Base-by-base conservation (phyloP, 2,888 invertebrate species). In the Oscheius onirici region DNA sequence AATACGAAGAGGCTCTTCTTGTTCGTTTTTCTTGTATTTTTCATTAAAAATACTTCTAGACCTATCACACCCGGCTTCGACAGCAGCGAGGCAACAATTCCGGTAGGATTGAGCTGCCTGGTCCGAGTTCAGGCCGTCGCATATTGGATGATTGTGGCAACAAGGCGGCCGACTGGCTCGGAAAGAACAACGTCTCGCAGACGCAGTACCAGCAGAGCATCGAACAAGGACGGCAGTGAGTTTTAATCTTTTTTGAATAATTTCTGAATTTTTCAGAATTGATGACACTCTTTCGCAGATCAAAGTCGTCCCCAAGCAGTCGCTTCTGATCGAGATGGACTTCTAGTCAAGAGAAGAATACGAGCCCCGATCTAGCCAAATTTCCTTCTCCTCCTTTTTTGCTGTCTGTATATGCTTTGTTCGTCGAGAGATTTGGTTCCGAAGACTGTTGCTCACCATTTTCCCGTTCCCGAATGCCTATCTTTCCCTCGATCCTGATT, bases 81-180 rank as follows among this genome's bases (percentile, higher is more conserved):
- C 17, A 17, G 43, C 34, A n/a, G 41, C 34, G 17, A 11, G 40
- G 20, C 17, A 26, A 60, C 10, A 20, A 28, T 15, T 40, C 55
- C 3, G 20, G 6, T 1, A 13, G 22, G 10, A 34, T n/a, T n/a
- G 17, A 55, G n/a, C 24, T 24, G 26, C 55, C 55, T 11, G 10
- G 55, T 11, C 24, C 15, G n/a, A 24, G 24, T n/a, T 8, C 34
- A 8, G 41, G 43, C n/a, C 58, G 60, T 20, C 24, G 49, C 13
- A n/a, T 69, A 28, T 24, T 70, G 20, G 61, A 61, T 15, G 70
- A 70, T 22, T 40, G 43, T n/a, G 63, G 70, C 1, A 70, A 63
- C 22, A 51, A 41, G 17, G 52, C 63, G 13, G 70, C 70, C n/a
- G 70, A 70, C 44, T 70, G 41, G 61, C 43, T 70, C 8, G 70